These are phyloP conservation scores for Regulus satrapa DNA, from an alignment of 2,113 vertebrate species.

Conservation along the genomic window DNA sequence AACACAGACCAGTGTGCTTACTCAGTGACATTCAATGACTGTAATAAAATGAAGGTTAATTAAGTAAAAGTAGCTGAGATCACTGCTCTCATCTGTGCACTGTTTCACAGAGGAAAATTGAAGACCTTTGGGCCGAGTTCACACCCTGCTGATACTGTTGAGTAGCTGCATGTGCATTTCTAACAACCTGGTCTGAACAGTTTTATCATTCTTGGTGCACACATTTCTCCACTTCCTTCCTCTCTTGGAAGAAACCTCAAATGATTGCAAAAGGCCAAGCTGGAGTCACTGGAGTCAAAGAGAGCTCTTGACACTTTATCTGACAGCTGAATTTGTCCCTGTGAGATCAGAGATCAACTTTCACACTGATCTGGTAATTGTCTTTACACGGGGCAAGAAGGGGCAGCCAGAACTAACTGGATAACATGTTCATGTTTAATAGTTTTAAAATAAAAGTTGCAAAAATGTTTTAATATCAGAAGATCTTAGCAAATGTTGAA, in stretches of 20 bases:
- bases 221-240: not conserved
- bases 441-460: not conserved
- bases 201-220: not conserved
- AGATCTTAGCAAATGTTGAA: not conserved
- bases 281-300: not conserved
- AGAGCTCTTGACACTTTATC: not conserved
- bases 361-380: not conserved
- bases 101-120: not conserved
- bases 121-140: not conserved
- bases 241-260: not conserved
- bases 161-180: not conserved
- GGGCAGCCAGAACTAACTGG: not conserved
- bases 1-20: not conserved
- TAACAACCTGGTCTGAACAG: not conserved
- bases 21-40: not conserved
- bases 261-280: not conserved
- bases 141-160: not conserved
- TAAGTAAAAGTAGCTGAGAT: not conserved
- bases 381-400: not conserved
- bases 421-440: not conserved
- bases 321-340: not conserved
- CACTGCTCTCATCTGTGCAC: not conserved
- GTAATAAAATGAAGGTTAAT: conserved; percentile 17
- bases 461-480: not conserved
- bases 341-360: not conserved